Evolutionary conservation across 2,888 invertebrate genomes (phyloP).

Genomic region (Eristalis intricaria): DNA sequence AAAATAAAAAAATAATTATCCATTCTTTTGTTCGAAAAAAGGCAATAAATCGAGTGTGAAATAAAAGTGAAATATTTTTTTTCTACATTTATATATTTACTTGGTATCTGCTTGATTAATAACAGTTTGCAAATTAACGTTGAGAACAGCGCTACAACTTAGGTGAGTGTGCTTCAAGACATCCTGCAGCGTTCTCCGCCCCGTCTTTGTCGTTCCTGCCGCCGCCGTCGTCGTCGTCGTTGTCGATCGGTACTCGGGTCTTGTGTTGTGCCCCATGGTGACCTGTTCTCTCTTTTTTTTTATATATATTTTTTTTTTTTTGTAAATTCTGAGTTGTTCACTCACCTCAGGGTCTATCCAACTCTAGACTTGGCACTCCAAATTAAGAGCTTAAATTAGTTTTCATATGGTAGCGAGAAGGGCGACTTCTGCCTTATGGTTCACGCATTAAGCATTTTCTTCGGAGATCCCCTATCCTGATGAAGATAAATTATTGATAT

Average conservation of each 20-base stretch:
- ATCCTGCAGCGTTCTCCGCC: conserved; percentile 24
- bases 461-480: not conserved
- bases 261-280: conserved; percentile 17
- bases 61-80: not conserved
- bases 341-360: not conserved
- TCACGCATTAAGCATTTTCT: not conserved
- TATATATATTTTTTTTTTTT: conserved; percentile 14
- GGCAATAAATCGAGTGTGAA: not conserved
- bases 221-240: conserved; percentile 20
- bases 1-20: conserved; percentile 15
- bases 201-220: conserved; percentile 2
- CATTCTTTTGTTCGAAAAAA: conserved; percentile 27
- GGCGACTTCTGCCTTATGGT: conserved; percentile 1
- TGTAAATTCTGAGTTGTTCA: not conserved
- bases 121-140: not conserved
- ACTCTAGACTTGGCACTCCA: not conserved
- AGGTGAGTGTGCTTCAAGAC: conserved; percentile 42
- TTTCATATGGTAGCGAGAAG: not conserved
- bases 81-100: not conserved
- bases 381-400: not conserved
- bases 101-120: not conserved
- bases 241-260: conserved; percentile 31
- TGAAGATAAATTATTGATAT: not conserved
- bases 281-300: conserved; percentile 11
- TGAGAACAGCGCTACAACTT: conserved; percentile 6